Base-by-base conservation (phyloP, 2,797 vertebrate species). In the Spatula versicolor region DNA sequence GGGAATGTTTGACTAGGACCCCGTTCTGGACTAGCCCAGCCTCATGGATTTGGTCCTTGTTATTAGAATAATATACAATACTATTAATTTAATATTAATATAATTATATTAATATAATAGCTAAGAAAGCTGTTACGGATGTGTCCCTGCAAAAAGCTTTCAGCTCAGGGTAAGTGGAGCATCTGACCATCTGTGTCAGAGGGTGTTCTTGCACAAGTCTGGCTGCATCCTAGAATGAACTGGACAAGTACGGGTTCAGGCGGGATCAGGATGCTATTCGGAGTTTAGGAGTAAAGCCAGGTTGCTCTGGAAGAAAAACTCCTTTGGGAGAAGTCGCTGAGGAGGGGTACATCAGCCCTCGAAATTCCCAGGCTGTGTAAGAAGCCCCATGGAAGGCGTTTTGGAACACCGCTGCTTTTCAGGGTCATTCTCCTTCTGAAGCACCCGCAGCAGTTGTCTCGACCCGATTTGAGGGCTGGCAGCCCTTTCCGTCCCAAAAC, bases 201-300 rank as follows among this genome's bases (percentile, higher is more conserved):
- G 46, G n/a, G 3, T 6, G 5, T 16, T 78, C 14, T 22, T 74
- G 60, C 45, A 46, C 22, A 60, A 89, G 23, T 35, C 41, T 25
- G 28, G 11, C 26, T 79, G 35, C 19, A 5, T 17, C 7, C 0
- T 1, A 8, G 77, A 13, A 71, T 35, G 26, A 50, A 22, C 0
- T 31, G 18, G 60, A 11, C 26, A 64, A 85, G 19, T 2, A 1
- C 0, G 2, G 43, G 35, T 52, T 56, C 26, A 22, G 68, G 0
- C 31, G 58, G 59, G 13, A 28, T 76, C 62, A 23, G 35, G n/a
- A 12, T 73, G 60, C 30, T 59, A 20, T 2, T 22, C 26, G 33
- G 39, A 33, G 54, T 26, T 48, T 21, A 19, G 39, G 26, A 39
- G 76, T 39, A 21, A 25, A 73, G 35, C 8, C 23, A 31, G 23